Evolutionary conservation across 1,140 invertebrate species (phyloP).

Genomic region (Brachionus angularis): DNA sequence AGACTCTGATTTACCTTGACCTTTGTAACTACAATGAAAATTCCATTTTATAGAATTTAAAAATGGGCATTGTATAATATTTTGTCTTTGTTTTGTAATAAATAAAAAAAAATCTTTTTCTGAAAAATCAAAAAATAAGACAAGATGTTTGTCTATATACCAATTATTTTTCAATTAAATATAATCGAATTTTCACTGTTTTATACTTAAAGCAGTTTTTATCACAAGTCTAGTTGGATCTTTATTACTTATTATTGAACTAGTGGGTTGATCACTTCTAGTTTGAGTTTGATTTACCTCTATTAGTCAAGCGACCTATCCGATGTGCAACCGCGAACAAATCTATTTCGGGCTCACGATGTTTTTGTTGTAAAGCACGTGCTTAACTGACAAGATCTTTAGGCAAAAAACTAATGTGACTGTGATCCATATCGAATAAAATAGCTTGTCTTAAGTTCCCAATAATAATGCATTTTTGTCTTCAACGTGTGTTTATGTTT

Average conservation of each 20-base stretch:
- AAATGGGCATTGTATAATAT: too few species aligned
- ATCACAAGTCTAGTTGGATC: neutral
- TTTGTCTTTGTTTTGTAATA: too few species aligned
- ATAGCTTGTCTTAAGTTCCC: slow-evolving; percentile 78
- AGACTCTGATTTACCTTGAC: slow-evolving; percentile 64
- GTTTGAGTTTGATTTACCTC: slow-evolving; percentile 44
- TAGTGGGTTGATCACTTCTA: too few species aligned
- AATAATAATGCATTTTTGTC: slow-evolving; percentile 81
- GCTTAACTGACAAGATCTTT: slow-evolving; percentile 81
- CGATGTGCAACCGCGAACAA: slow-evolving; percentile 78
- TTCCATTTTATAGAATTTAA: slow-evolving; percentile 13
- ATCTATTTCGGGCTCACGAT: slow-evolving; percentile 62
- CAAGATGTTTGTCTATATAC: too few species aligned
- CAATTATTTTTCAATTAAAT: too few species aligned
- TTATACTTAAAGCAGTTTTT: too few species aligned
- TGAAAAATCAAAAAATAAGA: too few species aligned
- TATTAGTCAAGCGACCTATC: neutral
- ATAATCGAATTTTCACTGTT: too few species aligned
- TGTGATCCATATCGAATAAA: slow-evolving; percentile 85
- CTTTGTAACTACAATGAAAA: slow-evolving; percentile 65
- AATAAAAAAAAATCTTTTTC: too few species aligned
- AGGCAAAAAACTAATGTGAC: slow-evolving; percentile 78
- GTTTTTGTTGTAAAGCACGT: slow-evolving; percentile 72
- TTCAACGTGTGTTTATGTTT: slow-evolving; percentile 68
- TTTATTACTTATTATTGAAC: too few species aligned